These are phyloP conservation scores for Scleropages formosus DNA, from an alignment of 2,797 vertebrate genomes.

Conservation along the genomic window DNA sequence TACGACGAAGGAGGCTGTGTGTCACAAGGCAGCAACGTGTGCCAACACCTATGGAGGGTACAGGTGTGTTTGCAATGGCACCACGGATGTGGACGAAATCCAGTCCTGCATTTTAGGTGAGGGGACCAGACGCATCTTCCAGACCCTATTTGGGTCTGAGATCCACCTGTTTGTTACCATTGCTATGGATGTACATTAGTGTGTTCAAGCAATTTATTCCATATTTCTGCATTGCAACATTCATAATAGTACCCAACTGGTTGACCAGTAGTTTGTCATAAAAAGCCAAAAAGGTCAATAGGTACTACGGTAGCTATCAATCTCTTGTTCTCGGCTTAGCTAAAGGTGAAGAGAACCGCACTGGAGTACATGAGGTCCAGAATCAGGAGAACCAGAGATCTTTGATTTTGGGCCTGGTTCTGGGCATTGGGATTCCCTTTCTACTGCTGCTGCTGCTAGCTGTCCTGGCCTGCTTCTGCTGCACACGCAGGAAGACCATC, in stretches of 20 bases:
- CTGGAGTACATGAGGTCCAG: neutral
- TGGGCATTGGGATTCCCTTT: slow-evolving; percentile 76
- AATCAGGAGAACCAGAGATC: slow-evolving; percentile 33
- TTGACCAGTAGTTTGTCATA: neutral
- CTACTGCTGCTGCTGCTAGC: slow-evolving; percentile 69
- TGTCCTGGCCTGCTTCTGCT: slow-evolving; percentile 64
- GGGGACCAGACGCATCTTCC: slow-evolving; percentile 18
- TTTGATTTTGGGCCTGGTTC: slow-evolving; percentile 68
- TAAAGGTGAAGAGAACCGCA: neutral
- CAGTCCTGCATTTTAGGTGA: slow-evolving; percentile 69
- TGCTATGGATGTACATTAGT: neutral
- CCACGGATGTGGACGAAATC: slow-evolving; percentile 57
- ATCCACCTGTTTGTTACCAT: neutral
- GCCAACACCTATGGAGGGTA: slow-evolving; percentile 79
- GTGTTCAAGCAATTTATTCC: no score
- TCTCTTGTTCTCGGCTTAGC: slow-evolving; percentile 39
- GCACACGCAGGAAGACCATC: slow-evolving; percentile 61
- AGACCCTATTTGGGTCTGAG: neutral
- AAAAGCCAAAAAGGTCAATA: neutral
- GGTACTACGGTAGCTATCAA: neutral
- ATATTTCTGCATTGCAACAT: no score
- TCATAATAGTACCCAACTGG: no score
- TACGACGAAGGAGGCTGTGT: slow-evolving; percentile 52
- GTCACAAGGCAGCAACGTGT: slow-evolving; percentile 62
- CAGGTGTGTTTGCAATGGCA: slow-evolving; percentile 75